Base-by-base conservation (phyloP, 2,113 vertebrate genomes). In the Bubo blakistoni region DNA sequence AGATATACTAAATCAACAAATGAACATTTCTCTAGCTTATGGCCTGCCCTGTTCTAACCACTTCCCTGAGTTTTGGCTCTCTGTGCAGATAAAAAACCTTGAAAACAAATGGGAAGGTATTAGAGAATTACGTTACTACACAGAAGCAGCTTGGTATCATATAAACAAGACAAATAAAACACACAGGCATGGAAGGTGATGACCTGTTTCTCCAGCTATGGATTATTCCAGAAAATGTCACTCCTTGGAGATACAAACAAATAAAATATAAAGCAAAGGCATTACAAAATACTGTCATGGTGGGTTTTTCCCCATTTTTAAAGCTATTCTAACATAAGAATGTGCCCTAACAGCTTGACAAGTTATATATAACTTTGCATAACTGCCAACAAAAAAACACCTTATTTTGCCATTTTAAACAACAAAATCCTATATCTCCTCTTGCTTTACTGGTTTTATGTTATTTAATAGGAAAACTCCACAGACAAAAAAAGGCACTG, bases 301-400 rank as follows among this genome's bases (percentile, higher is more conserved):
- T 16, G 7, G 1, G 0, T 4, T 40, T 20, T 2, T 4, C 2
- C 2, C 0, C 10, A 46, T 61, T 61, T 65, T 40, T 55, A 4
- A 52, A 71, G 15, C 19, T 51, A 27, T 15, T 72, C 13, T 73
- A 63, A 65, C 19, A 36, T 34, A 79, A 76, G 30, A 91, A 10
- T 26, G 12, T 25, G 8, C 16, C 29, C 17, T 63, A 63, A n/a
- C 3, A 4, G 47, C 38, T 83, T 61, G 24, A 55, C 5, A 72
- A 61, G 6, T 76, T 34, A 73, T 20, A 73, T 7, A 58, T 12
- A 87, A 72, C 1, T 13, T 8, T 18, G 18, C 21, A 25, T 20
- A 54, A 72, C 6, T 29, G 70, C 15, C 10, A 66, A 27, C 10
- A 54, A 49, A 32, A 58, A 69, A 24, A 8, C 15, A 71, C 5